Percentiles rank a stretch among this genome's conserved stretches.
These are phyloP conservation scores for Calidris pygmaea DNA, from an alignment of 2,113 vertebrate species.

Conservation along the genomic window DNA sequence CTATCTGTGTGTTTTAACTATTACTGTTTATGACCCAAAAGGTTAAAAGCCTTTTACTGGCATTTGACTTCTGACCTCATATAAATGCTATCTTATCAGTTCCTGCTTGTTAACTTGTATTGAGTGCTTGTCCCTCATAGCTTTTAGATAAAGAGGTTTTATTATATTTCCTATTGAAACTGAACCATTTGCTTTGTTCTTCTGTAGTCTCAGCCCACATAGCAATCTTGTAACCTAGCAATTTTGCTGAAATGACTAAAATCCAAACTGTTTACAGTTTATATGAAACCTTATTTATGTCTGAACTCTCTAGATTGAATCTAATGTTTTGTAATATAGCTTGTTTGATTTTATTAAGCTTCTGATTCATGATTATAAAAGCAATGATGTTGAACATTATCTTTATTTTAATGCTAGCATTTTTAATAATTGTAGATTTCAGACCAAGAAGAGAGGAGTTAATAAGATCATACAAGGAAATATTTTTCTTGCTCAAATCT, in stretches of 20 bases:
- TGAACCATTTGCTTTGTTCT: constrained; percentile 70
- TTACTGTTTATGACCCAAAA: constrained; percentile 88
- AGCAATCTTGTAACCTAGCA: constrained; percentile 57
- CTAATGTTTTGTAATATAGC: constrained; percentile 5
- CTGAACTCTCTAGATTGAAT: neutral
- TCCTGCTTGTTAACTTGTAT: constrained; percentile 83
- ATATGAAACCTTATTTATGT: constrained; percentile 32
- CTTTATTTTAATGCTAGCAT: neutral
- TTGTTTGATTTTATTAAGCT: neutral
- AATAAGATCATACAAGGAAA: constrained; percentile 64
- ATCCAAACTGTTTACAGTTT: constrained; percentile 20
- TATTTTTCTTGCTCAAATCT: constrained; percentile 50
- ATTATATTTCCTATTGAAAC: constrained; percentile 76
- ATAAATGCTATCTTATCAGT: constrained; percentile 88
- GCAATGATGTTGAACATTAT: neutral
- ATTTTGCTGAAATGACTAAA: constrained; percentile 7
- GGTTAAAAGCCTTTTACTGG: constrained; percentile 90
- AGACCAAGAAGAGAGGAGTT: constrained; percentile 35
- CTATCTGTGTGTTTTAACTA: constrained; percentile 74
- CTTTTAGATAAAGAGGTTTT: constrained; percentile 73
- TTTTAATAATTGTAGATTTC: constrained; percentile 13
- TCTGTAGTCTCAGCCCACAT: constrained; percentile 35
- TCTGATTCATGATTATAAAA: neutral
- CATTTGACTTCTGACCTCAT: constrained; percentile 90
- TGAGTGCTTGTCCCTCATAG: constrained; percentile 83